These are phyloP conservation scores for Neelides folsomi DNA, from an alignment of 2,888 invertebrate species.

Conservation along the genomic window DNA sequence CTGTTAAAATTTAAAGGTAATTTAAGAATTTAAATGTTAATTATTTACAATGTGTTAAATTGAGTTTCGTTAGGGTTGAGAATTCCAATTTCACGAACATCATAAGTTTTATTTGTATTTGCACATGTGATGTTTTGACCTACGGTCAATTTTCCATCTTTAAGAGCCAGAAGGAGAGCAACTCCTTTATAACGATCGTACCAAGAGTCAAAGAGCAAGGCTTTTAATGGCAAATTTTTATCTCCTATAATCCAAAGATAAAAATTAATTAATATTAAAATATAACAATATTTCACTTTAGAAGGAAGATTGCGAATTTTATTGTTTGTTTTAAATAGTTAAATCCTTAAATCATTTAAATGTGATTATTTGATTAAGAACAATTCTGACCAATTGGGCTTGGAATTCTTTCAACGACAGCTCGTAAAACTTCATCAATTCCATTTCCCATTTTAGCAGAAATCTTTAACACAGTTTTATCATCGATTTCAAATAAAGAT, in stretches of 20 bases:
- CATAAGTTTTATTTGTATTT: constrained; percentile 59
- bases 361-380: neutral
- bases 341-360: neutral
- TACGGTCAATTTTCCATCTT: constrained; percentile 57
- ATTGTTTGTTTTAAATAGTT: neutral
- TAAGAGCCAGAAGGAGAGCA: constrained; percentile 59
- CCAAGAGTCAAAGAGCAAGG: constrained; percentile 85
- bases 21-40: constrained; percentile 6
- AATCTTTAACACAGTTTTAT: constrained; percentile 57
- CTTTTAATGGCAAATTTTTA: constrained; percentile 52
- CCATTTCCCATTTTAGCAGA: constrained; percentile 88
- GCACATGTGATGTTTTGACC: constrained; percentile 62
- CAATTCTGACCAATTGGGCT: constrained; percentile 45
- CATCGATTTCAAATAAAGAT: constrained; percentile 65
- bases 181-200: constrained; percentile 77
- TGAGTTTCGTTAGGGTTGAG: constrained; percentile 61
- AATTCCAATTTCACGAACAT: constrained; percentile 63
- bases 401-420: constrained; percentile 65
- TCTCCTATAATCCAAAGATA: constrained; percentile 38
- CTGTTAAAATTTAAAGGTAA: too few species aligned
- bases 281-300: too few species aligned
- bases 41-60: constrained; percentile 49
- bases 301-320: too few species aligned
- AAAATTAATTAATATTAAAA: too few species aligned
- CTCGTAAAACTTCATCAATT: constrained; percentile 59